Evolutionary conservation across 1,140 invertebrate species (phyloP).

Genomic region (Mya arenaria): DNA sequence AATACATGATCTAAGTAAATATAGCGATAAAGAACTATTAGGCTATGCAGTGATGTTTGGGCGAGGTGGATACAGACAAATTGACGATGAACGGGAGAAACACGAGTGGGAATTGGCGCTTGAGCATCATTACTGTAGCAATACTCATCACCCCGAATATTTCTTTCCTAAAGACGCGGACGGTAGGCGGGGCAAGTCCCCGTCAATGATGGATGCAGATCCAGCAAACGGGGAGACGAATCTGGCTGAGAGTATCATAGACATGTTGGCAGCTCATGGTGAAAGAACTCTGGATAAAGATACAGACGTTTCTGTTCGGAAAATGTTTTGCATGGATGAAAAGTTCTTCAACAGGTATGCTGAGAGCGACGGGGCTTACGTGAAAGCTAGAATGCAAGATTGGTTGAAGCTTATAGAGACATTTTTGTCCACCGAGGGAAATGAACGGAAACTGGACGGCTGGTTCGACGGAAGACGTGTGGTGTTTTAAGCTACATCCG

Average conservation of each 20-base stretch:
- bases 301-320: slow-evolving; percentile 21
- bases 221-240: neutral
- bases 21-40: slow-evolving; percentile 24
- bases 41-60: slow-evolving; percentile 53
- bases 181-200: neutral
- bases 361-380: slow-evolving; percentile 20
- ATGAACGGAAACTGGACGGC: neutral
- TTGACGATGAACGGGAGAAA: slow-evolving; percentile 25
- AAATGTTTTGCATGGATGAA: slow-evolving; percentile 38
- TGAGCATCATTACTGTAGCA: slow-evolving; percentile 33
- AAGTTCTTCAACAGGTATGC: slow-evolving; percentile 34
- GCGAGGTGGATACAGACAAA: slow-evolving; percentile 25
- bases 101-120: slow-evolving; percentile 44
- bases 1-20: slow-evolving; percentile 49
- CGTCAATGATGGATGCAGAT: slow-evolving; percentile 1
- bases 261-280: slow-evolving; percentile 49
- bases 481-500: no score
- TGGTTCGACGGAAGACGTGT: slow-evolving; percentile 12
- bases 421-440: slow-evolving; percentile 3
- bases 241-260: slow-evolving; percentile 42
- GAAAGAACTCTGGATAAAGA: slow-evolving; percentile 28
- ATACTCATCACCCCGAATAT: slow-evolving; percentile 54
- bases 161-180: slow-evolving; percentile 36
- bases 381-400: neutral
- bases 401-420: neutral